Base-by-base conservation (phyloP, 1,140 invertebrate genomes). In the Cotesia typhae region DNA sequence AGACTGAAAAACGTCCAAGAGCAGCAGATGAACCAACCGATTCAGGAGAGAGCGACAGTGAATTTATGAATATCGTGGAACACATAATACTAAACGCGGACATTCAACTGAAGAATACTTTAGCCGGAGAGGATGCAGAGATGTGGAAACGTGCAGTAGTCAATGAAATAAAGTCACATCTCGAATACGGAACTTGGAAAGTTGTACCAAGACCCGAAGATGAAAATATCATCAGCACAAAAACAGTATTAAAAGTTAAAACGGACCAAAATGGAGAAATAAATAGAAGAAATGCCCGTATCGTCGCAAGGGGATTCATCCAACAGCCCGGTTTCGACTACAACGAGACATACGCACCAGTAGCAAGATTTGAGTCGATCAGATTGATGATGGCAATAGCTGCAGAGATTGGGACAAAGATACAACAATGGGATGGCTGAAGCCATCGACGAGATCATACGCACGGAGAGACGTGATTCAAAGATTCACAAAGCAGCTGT, bases 231-330 rank as follows among this genome's bases (percentile, higher is more conserved):
- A 74, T 82, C 12, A 78, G 79, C 6, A 75, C 76, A 69, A 74
- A 78, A 69, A 81, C 80, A 76, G 82, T 87, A 12, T 80, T 81
- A 5, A 80, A 76, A 71, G 76, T 78, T 20, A 84, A 85, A 59
- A 65, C 37, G 20, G 36, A 74, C 17, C n/a, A 36, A 52, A 61
- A 74, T 64, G 70, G 64, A 10, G 69, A 53, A 7, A 4, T 77
- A n/a, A 59, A 68, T 20, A 28, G 72, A 1, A 65, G 74, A 41
- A 78, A 79, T 55, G 36, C 51, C 67, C 71, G 76, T 12, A 35
- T 77, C 0, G 74, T 74, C 0, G 74, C 63, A 3, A 76, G 67
- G 55, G 76, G 76, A 0, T 76, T 60, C 77, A 41, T 3, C 41
- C 41, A 79, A 64, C 28, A n/a, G 1, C 47, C 60, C 4, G 74